Conservation (phyloP, 23 tunicate species). For the Trididemnum clinides region DNA sequence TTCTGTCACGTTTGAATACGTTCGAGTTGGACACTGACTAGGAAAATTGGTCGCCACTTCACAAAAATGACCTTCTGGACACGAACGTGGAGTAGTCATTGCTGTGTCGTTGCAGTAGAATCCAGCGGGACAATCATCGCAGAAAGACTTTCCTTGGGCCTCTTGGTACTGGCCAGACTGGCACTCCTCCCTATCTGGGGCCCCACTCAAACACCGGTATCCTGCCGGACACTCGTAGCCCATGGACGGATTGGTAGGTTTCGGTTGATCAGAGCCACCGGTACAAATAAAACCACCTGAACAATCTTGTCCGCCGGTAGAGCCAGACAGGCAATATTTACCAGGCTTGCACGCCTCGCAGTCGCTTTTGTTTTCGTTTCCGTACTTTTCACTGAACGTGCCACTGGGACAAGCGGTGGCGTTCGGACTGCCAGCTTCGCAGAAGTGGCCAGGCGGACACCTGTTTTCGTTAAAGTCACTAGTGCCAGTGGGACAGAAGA, state of each 20-base stretch:
- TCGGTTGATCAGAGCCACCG: conserved; percentile 76
- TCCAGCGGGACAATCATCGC: conserved; percentile 65
- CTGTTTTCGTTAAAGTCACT: conserved; percentile 15
- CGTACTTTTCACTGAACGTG: conserved; percentile 15
- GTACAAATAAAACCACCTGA: conserved; percentile 70
- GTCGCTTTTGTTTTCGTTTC: conserved; percentile 26
- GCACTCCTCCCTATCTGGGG: conserved; percentile 21
- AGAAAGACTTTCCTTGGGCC: conserved; percentile 24
- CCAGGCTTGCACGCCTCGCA: conserved; percentile 70
- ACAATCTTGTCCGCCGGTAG: conserved; percentile 41
- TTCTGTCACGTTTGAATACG: conserved; percentile 55
- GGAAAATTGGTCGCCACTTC: neutral
- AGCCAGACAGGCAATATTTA: conserved; percentile 54
- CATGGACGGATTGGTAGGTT: conserved; percentile 44
- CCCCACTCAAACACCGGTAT: conserved; percentile 47
- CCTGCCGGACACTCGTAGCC: conserved; percentile 90
- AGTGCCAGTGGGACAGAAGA: conserved; percentile 72
- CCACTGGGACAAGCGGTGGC: conserved; percentile 77
- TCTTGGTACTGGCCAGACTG: conserved; percentile 57
- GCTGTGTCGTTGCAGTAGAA: conserved; percentile 48
- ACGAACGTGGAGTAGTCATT: conserved; percentile 45
- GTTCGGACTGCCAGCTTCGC: conserved; percentile 49
- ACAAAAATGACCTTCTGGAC: conserved; percentile 84
- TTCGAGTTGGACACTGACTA: conserved; percentile 56
- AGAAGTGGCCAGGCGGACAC: conserved; percentile 71